A percentile compares a stretch with the other conserved stretches of the same genome.
Evolutionary conservation across 2,888 invertebrate genomes (phyloP).

Genomic region (Gibbula magus): DNA sequence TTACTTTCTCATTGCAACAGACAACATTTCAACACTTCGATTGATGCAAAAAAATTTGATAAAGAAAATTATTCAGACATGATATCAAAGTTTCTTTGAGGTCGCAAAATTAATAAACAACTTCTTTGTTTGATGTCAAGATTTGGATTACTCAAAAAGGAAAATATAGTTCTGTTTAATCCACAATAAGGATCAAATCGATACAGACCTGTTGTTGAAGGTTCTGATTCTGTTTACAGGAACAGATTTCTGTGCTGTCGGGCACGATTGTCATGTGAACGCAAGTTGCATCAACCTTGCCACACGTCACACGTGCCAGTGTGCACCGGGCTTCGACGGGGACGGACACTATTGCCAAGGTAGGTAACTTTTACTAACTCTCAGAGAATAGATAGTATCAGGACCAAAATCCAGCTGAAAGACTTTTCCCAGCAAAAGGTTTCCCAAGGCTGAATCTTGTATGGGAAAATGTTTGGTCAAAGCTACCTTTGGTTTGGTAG

Average conservation of each 20-base stretch:
- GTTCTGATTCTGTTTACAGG: conserved; percentile 77
- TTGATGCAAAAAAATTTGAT: no score
- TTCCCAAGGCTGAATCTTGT: not conserved
- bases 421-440: no score
- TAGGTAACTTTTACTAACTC: conserved; percentile 44
- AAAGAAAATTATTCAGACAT: no score
- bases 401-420: no score
- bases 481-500: no score
- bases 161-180: not conserved
- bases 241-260: conserved; percentile 89
- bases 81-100: no score
- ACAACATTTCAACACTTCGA: no score
- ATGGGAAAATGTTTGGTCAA: not conserved
- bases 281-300: conserved; percentile 93
- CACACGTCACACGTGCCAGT: conserved; percentile 90
- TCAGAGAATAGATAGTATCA: no score
- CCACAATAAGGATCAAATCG: not conserved
- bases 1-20: no score
- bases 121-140: not conserved
- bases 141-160: no score
- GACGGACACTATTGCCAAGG: conserved; percentile 80
- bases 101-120: no score
- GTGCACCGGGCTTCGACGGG: conserved; percentile 91
- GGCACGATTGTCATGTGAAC: conserved; percentile 91
- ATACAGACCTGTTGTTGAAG: not conserved